These are phyloP conservation scores for Ctenopoma kingsleyae DNA, from an alignment of 2,797 vertebrate genomes.

Conservation along the genomic window DNA sequence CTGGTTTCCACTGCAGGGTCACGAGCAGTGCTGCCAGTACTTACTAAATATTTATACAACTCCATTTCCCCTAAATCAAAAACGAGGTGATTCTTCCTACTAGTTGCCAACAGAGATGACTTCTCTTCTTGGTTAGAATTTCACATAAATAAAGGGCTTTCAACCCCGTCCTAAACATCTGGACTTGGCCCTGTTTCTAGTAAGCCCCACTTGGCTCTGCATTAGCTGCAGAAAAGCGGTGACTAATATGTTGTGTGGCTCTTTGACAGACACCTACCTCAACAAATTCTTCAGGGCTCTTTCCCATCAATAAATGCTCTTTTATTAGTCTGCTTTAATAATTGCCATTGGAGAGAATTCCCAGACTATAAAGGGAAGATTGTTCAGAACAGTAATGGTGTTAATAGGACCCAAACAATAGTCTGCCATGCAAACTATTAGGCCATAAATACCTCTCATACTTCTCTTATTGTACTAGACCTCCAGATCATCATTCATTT, in stretches of 20 bases:
- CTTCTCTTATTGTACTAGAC: slow-evolving; percentile 16
- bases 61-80: slow-evolving; percentile 69
- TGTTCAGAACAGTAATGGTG: slow-evolving; percentile 53
- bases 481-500: slow-evolving; percentile 20
- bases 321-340: slow-evolving; percentile 66
- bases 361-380: slow-evolving; percentile 60
- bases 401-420: slow-evolving; percentile 59
- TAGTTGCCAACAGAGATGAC: slow-evolving; percentile 66
- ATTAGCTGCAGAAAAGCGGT: slow-evolving; percentile 41
- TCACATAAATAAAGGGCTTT: slow-evolving; percentile 70
- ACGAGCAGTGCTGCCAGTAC: slow-evolving; percentile 52
- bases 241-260: slow-evolving; percentile 62
- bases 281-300: slow-evolving; percentile 64
- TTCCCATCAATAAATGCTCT: slow-evolving; percentile 60
- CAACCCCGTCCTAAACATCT: slow-evolving; percentile 65
- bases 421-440: slow-evolving; percentile 45
- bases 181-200: slow-evolving; percentile 45
- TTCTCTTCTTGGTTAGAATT: slow-evolving; percentile 49
- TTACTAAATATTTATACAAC: slow-evolving; percentile 75
- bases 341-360: slow-evolving; percentile 52
- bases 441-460: slow-evolving; percentile 17
- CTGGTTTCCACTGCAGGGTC: slow-evolving; percentile 43
- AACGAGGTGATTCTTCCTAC: slow-evolving; percentile 67
- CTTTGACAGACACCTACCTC: slow-evolving; percentile 68
- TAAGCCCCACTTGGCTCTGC: slow-evolving; percentile 44